These are phyloP conservation scores for Eupsittula cactorum DNA, from an alignment of 2,113 vertebrate genomes.

Conservation along the genomic window DNA sequence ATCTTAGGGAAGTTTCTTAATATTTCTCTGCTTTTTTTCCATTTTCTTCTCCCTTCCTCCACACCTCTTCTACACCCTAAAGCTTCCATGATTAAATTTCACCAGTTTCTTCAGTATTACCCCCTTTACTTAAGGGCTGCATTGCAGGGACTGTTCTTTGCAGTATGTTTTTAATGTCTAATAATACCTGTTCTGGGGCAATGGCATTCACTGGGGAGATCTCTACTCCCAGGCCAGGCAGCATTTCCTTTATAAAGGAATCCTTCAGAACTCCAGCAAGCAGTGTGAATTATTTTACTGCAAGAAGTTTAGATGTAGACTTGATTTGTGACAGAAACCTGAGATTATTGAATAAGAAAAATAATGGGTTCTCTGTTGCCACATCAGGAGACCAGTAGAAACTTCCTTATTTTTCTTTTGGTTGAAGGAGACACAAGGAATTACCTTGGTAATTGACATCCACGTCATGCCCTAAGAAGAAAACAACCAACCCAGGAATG, in stretches of 20 bases:
- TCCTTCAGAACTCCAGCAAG: not conserved
- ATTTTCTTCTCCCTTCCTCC: not conserved
- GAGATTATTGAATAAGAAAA: not conserved
- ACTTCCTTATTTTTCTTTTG: not conserved
- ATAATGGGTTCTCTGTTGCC: not conserved
- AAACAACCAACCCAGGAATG: not conserved
- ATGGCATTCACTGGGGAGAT: not conserved
- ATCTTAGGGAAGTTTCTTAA: constrained; percentile 35
- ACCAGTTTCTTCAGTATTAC: not conserved
- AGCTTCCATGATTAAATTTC: constrained; percentile 20
- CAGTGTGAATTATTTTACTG: not conserved
- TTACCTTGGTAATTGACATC: not conserved
- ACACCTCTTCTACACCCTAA: not conserved
- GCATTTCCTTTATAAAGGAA: not conserved
- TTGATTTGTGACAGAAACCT: constrained; percentile 23
- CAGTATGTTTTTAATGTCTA: not conserved
- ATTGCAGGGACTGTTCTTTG: not conserved
- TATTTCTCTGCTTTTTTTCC: constrained; percentile 9
- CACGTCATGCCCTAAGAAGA: not conserved
- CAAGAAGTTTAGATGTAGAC: not conserved
- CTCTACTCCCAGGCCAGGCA: not conserved
- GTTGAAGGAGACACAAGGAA: not conserved
- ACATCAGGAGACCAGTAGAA: not conserved
- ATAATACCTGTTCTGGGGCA: not conserved
- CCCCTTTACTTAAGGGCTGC: not conserved